Conservation (phyloP, 2,888 invertebrate species). For the Phaedon cochleariae region DNA sequence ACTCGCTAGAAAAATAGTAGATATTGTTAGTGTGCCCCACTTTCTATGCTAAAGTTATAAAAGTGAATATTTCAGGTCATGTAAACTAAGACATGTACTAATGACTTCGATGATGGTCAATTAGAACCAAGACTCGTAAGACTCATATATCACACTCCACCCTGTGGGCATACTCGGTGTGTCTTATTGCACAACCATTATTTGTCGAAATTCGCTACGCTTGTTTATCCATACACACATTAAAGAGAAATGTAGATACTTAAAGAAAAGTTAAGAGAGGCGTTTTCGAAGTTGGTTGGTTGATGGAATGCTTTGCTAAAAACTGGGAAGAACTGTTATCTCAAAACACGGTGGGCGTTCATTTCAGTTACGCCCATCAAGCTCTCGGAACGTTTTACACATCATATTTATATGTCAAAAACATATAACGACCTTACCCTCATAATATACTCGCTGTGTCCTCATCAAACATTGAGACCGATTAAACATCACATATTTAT, state of each 20-base stretch:
- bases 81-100: background rate
- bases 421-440: constrained; percentile 37
- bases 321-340: constrained; percentile 47
- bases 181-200: constrained; percentile 20
- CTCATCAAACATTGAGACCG: constrained; percentile 19
- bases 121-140: background rate
- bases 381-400: constrained; percentile 46
- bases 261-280: constrained; percentile 39
- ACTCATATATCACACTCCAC: constrained; percentile 14
- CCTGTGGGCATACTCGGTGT: constrained; percentile 13
- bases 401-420: constrained; percentile 49
- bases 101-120: background rate
- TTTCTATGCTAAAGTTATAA: background rate
- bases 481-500: background rate
- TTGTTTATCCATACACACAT: constrained; percentile 24
- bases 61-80: background rate
- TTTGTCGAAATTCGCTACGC: constrained; percentile 33
- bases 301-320: constrained; percentile 48
- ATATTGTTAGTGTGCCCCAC: too few species aligned
- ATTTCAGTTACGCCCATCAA: constrained; percentile 46
- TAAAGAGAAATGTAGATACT: constrained; percentile 24
- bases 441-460: constrained; percentile 25
- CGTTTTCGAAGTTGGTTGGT: constrained; percentile 37
- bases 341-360: constrained; percentile 48
- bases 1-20: too few species aligned